A percentile compares a stretch with the other conserved stretches of the same genome.
These are phyloP conservation scores for Diglossa cyanea DNA, from an alignment of 2,797 vertebrate genomes.

Conservation along the genomic window DNA sequence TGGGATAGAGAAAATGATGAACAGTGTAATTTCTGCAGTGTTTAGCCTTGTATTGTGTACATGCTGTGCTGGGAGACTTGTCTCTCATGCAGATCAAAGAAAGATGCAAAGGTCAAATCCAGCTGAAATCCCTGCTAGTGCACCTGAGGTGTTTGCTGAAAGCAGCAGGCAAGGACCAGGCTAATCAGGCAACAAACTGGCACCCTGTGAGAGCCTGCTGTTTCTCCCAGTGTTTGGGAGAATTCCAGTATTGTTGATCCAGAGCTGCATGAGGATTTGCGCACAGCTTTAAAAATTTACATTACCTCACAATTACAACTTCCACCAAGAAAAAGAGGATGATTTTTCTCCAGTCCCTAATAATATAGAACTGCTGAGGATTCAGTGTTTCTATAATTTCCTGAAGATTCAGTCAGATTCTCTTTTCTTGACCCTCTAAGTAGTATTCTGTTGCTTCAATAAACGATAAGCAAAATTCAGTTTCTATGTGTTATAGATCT, in stretches of 20 bases:
- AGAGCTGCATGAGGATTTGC: background rate
- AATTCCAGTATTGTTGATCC: background rate
- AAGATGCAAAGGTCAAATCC: conserved; percentile 23
- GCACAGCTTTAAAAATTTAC: background rate
- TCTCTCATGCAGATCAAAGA: background rate
- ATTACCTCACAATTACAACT: background rate
- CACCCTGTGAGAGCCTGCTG: background rate
- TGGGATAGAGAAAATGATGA: background rate
- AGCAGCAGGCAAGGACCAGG: background rate
- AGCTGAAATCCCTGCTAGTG: background rate
- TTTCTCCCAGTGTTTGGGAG: background rate
- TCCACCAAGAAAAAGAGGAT: background rate
- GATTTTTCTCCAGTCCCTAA: background rate
- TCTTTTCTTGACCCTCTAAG: background rate
- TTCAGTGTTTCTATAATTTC: background rate
- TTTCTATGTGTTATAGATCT: background rate
- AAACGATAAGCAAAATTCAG: background rate
- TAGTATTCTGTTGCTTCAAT: background rate
- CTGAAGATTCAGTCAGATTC: background rate
- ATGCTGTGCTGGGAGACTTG: background rate
- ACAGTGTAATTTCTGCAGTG: background rate
- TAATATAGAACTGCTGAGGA: background rate
- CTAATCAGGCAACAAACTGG: background rate
- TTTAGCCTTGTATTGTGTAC: background rate
- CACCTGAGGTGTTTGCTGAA: background rate